Evolutionary conservation across 1,140 invertebrate species (phyloP), one percentile per base, ranked within the genome.

Genomic region (Monochamus saltuarius): DNA sequence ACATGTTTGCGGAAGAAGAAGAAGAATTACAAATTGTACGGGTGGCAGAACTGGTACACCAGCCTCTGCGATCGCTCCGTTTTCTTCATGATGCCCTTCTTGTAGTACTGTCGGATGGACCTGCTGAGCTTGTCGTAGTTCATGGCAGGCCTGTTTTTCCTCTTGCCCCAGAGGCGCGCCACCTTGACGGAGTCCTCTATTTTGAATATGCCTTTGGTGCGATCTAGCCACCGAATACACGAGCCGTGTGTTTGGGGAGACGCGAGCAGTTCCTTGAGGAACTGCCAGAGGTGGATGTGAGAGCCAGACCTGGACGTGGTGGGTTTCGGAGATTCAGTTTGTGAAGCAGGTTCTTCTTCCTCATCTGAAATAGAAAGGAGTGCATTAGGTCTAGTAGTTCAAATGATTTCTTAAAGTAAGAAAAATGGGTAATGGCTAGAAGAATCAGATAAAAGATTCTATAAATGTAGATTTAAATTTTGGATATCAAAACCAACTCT

Each of bases 51-150:
- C 79, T 99, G 97, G 79, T 99, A 99, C 46, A 99, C 97, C 60
- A 99, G 85, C 73, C 97, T 86, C 80, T 99, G 97, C 59, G 95
- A 97, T 38, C 97, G 84, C 73, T 97, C 94, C 2, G 97, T 99
- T 78, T 99, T 99, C 83, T 97, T 97, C 93, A 99, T 99, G 78
- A 99, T 99, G 42, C 95, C 95, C 78, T 99, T 99, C 79, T 99
- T 98, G 84, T 99, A 99, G 81, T 99, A 99, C 78, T 99, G 97
- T 13, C 97, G 82, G 66, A 99, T 97, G 62, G 95, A 98, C 42
- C 97, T 87, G 56, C 94, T 97, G 35, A 99, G 80, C 76, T 99
- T 99, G 82, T 99, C 97, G 80, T 99, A 99, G 81, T 99, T 99
- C 97, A 99, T 99, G 2, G 95, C 95, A 0, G 97, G 95, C 10